Evolutionary conservation across 23 tunicate genomes (phyloP).

Genomic region (Corella eumyota): DNA sequence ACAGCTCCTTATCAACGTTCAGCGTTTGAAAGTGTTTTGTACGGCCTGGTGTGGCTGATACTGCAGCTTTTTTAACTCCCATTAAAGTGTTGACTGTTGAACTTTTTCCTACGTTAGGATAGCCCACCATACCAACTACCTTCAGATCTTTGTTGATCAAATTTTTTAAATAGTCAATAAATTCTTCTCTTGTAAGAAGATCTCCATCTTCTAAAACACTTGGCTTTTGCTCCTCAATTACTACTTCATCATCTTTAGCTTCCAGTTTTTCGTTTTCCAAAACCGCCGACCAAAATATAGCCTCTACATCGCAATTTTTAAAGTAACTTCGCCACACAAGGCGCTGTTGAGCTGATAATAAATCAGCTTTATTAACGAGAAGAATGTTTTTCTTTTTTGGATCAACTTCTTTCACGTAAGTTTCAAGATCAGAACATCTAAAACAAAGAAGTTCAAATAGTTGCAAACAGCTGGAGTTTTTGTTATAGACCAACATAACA

Average conservation of each 20-base stretch:
- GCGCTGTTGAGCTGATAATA: constrained; percentile 63
- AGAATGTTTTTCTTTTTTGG: constrained; percentile 56
- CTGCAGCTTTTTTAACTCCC: constrained; percentile 70
- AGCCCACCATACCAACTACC: constrained; percentile 98
- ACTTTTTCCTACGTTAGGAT: constrained; percentile 98
- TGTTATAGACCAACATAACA: too few species aligned
- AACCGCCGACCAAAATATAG: constrained; percentile 86
- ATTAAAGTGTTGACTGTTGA: constrained; percentile 77
- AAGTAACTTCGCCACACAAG: constrained; percentile 65
- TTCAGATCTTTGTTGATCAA: constrained; percentile 6
- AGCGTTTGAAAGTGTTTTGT: constrained; percentile 97
- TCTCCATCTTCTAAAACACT: constrained; percentile 9
- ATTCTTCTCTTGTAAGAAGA: constrained; percentile 23
- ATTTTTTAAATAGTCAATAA: constrained; percentile 53
- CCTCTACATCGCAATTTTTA: constrained; percentile 34
- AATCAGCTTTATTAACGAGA: constrained; percentile 92
- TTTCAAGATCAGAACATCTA: constrained; percentile 67
- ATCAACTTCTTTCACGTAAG: constrained; percentile 66
- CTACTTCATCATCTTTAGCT: constrained; percentile 1
- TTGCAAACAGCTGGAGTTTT: too few species aligned
- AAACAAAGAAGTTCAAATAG: background rate
- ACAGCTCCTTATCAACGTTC: constrained; percentile 43
- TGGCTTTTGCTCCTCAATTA: background rate
- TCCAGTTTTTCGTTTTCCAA: constrained; percentile 76
- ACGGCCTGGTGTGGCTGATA: constrained; percentile 98